A percentile compares a stretch with the other conserved stretches of the same genome.
phyloP scores from a whole-genome alignment of 2,797 vertebrate genomes.

The Petrocephalus schoutedeni region DNA sequence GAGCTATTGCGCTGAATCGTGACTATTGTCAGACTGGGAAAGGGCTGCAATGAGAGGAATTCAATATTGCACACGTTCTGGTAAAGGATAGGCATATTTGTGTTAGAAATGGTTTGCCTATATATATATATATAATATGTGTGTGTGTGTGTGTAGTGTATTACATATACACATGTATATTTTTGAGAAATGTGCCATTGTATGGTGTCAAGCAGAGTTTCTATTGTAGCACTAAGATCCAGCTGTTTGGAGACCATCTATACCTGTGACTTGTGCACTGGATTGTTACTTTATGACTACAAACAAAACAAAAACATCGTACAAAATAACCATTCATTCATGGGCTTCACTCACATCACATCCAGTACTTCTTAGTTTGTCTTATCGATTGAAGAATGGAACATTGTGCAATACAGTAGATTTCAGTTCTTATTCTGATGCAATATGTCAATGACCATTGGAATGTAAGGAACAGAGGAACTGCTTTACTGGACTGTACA shows the following conservation, averaged over 20 bases:
- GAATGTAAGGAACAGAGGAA: constrained; percentile 57
- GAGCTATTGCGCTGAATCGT: background rate
- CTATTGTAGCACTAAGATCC: background rate
- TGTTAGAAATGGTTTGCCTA: background rate
- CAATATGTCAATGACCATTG: constrained; percentile 61
- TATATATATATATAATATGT: background rate
- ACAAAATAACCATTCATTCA: background rate
- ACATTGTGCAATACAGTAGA: constrained; percentile 54
- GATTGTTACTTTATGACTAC: background rate
- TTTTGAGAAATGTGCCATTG: background rate
- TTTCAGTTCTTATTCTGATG: constrained; percentile 51
- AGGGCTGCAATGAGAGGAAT: background rate
- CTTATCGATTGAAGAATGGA: constrained; percentile 47
- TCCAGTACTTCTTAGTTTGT: constrained; percentile 38
- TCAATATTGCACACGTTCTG: background rate
- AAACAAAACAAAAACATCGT: background rate
- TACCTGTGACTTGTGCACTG: background rate
- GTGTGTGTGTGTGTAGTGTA: background rate
- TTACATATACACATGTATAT: background rate
- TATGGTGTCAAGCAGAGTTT: background rate
- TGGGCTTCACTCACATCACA: constrained; percentile 21
- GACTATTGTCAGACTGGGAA: background rate
- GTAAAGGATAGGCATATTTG: background rate
- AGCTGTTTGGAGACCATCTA: background rate
- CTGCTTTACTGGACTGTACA: background rate